These are phyloP conservation scores for Mesoligia furuncula DNA, from an alignment of 2,888 invertebrate species.

Conservation along the genomic window DNA sequence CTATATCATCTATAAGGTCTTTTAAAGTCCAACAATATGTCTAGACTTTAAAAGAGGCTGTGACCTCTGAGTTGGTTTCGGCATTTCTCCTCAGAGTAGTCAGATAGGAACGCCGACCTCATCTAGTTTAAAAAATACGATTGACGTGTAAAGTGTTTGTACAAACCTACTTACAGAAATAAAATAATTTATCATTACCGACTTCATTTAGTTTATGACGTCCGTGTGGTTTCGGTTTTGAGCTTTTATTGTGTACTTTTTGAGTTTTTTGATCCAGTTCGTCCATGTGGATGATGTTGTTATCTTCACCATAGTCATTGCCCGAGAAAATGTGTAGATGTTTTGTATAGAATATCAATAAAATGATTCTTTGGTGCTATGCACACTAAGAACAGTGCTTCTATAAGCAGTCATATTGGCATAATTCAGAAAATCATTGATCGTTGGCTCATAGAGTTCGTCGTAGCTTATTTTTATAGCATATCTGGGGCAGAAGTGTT, in stretches of 20 bases:
- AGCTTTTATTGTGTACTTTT: not conserved
- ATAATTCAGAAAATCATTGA: not conserved
- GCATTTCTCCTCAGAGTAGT: too few species aligned
- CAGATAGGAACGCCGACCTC: too few species aligned
- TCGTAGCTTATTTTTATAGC: constrained; percentile 3
- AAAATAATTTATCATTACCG: too few species aligned
- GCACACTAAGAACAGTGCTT: not conserved
- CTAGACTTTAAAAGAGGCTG: too few species aligned
- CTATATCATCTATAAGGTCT: too few species aligned
- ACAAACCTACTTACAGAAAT: too few species aligned
- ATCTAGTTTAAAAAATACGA: too few species aligned
- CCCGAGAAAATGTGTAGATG: not conserved
- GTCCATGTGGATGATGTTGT: not conserved
- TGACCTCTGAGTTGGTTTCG: too few species aligned
- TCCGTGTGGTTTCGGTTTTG: not conserved
- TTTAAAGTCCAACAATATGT: too few species aligned
- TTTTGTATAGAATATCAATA: not conserved
- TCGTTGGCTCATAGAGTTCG: too few species aligned
- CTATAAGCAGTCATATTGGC: not conserved
- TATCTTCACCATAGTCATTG: not conserved
- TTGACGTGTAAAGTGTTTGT: too few species aligned
- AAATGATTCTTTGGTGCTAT: not conserved
- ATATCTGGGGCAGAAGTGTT: not conserved
- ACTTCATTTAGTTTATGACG: not conserved
- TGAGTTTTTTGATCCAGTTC: not conserved